Evolutionary conservation across 2,888 invertebrate species (phyloP).

Genomic region (Baronia brevicornis): DNA sequence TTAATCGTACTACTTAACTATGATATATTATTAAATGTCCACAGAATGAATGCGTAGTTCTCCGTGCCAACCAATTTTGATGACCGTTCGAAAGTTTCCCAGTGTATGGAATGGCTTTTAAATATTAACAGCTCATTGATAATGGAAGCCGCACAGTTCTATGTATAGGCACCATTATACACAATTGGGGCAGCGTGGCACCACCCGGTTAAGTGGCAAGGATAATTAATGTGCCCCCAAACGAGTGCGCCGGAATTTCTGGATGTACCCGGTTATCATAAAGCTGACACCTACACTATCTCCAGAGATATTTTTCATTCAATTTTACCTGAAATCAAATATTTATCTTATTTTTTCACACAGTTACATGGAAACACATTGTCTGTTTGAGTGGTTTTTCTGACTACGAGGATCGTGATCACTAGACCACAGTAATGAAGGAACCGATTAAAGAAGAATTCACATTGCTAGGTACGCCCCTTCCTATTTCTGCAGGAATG

Average conservation of each 20-base stretch:
- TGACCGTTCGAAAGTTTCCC: too few relatives aligned
- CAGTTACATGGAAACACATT: too few relatives aligned
- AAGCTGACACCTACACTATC: conserved; percentile 21
- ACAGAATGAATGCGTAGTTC: too few relatives aligned
- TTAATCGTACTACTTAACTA: too few relatives aligned
- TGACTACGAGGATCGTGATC: too few relatives aligned
- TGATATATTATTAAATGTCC: too few relatives aligned
- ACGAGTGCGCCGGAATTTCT: conserved; percentile 41
- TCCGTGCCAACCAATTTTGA: conserved; percentile 11
- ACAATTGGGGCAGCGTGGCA: conserved; percentile 22
- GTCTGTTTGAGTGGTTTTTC: too few relatives aligned
- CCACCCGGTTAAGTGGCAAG: conserved; percentile 40
- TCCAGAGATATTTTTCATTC: not conserved
- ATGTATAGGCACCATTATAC: conserved; percentile 17
- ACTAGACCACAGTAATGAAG: too few relatives aligned
- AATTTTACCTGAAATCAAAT: too few relatives aligned
- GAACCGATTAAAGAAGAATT: too few relatives aligned
- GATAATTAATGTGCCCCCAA: conserved; percentile 55
- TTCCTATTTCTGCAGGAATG: too few relatives aligned
- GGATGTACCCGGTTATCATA: conserved; percentile 37
- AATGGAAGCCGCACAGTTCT: conserved; percentile 13
- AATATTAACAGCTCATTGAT: conserved; percentile 20
- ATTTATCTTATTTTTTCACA: conserved; percentile 4
- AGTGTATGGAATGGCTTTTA: conserved; percentile 4
- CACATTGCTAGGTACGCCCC: too few relatives aligned